Evolutionary conservation across 1,140 invertebrate species (phyloP).

Genomic region (Linepithema humile): DNA sequence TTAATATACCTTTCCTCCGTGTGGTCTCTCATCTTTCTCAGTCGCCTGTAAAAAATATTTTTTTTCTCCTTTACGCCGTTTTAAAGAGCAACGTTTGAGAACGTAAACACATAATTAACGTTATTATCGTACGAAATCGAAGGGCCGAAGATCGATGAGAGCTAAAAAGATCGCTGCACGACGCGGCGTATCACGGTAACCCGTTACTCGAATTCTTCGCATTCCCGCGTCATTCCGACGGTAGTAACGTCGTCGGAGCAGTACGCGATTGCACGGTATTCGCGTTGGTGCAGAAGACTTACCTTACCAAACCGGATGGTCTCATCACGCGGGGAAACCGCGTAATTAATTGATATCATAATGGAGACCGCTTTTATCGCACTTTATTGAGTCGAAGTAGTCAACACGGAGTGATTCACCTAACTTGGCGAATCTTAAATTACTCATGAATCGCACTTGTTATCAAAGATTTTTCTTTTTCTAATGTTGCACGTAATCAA

Average conservation of each 20-base stretch:
- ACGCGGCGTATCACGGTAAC: conserved; percentile 64
- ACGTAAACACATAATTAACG: conserved; percentile 46
- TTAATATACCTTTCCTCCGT: not conserved
- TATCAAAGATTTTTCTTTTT: too few species aligned
- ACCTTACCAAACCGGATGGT: conserved; percentile 77
- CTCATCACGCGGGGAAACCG: conserved; percentile 68
- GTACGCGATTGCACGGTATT: not conserved
- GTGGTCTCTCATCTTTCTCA: conserved; percentile 1
- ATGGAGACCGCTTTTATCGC: conserved; percentile 72
- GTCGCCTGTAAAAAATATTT: too few species aligned
- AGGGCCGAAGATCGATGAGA: conserved; percentile 66
- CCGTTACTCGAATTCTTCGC: conserved; percentile 70
- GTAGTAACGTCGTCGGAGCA: not conserved
- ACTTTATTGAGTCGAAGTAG: conserved; percentile 17
- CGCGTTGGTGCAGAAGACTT: conserved; percentile 62
- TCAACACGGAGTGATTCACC: conserved; percentile 24
- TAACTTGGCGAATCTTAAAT: too few species aligned
- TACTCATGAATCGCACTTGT: too few species aligned
- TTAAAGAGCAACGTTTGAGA: not conserved
- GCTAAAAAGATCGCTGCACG: conserved; percentile 50
- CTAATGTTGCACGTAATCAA: too few species aligned
- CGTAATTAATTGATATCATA: conserved; percentile 81
- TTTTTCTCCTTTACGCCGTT: too few species aligned
- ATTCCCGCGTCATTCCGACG: conserved; percentile 54
- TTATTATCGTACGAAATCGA: conserved; percentile 14